Conservation (phyloP, 2,888 invertebrate species). For the Lithophane leautieri region DNA sequence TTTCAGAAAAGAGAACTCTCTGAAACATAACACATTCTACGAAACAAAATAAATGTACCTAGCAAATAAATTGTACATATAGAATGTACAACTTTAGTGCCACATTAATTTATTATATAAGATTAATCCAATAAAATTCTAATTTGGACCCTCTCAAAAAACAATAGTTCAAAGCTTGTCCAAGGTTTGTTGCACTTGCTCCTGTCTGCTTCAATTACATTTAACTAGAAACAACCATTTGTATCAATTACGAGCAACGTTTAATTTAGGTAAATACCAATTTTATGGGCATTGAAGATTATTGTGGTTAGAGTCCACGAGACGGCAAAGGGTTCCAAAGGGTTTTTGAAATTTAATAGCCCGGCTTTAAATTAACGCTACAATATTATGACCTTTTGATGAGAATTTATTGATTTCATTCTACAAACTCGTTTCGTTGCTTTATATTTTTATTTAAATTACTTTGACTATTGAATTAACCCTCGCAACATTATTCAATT, state of each 20-base stretch:
- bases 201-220: conserved; percentile 82
- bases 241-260: conserved; percentile 87
- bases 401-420: conserved; percentile 78
- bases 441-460: conserved; percentile 35
- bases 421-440: conserved; percentile 42
- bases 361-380: conserved; percentile 72
- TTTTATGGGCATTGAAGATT: conserved; percentile 85
- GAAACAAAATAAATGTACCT: conserved; percentile 19
- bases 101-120: not conserved
- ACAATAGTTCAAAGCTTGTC: conserved; percentile 53
- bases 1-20: conserved; percentile 14
- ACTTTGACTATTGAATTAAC: conserved; percentile 43
- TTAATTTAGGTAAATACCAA: conserved; percentile 89
- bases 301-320: conserved; percentile 77
- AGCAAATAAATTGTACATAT: not conserved
- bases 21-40: conserved; percentile 5
- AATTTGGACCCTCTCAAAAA: conserved; percentile 51
- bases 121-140: conserved; percentile 56
- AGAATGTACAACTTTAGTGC: not conserved
- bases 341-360: conserved; percentile 85
- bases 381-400: conserved; percentile 75
- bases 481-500: conserved; percentile 27
- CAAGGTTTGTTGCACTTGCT: conserved; percentile 77
- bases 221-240: conserved; percentile 89
- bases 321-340: conserved; percentile 75